Evolutionary conservation across 2,888 invertebrate species (phyloP), one percentile per base, ranked within the genome.

Genomic region (Odontomyia ornata): DNA sequence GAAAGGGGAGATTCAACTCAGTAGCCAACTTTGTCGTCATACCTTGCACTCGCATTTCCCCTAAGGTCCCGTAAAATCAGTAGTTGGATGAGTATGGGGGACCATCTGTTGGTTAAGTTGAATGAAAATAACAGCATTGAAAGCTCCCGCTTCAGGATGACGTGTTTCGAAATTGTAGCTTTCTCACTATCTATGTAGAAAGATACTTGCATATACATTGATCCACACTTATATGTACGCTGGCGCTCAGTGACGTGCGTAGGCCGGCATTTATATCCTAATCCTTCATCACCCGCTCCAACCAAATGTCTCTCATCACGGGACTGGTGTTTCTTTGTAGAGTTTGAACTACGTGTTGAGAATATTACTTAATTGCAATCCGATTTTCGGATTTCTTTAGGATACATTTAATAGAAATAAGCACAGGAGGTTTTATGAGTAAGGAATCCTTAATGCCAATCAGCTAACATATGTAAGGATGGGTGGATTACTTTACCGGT

Each of bases 91-190:
- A 36, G 36, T 36, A 9, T 36, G 36, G 36, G 9, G 36, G 36
- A 36, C 36, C 36, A 36, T 36, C 36, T 36, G 52, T 52, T n/a
- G 52, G 52, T 9, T 18, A 43, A 25, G 11, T 23, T 69, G 69
- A 69, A 69, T 69, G 69, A 30, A 69, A 69, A 69, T 25, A 69
- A 25, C 47, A 69, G 69, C 69, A 69, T 13, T 25, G 65, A 69
- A 69, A 69, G 69, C 69, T 69, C 25, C 47, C 27, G 30, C 21
- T 73, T 36, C 9, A 13, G 36, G 30, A 57, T 73, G 73, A 73
- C 73, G 73, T 73, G 60, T 57, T 73, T 73, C 25, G 60, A 57
- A 73, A 30, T n/a, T 21, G 1, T 36, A 47, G 47, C 69, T 69
- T 69, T 47, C 69, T 25, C 23, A 47, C 47, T 13, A 11, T 43